Percentiles rank a stretch among this genome's conserved stretches.
phyloP scores from a whole-genome alignment of 2,888 invertebrate genomes.

The Chymomyza procnemis region DNA sequence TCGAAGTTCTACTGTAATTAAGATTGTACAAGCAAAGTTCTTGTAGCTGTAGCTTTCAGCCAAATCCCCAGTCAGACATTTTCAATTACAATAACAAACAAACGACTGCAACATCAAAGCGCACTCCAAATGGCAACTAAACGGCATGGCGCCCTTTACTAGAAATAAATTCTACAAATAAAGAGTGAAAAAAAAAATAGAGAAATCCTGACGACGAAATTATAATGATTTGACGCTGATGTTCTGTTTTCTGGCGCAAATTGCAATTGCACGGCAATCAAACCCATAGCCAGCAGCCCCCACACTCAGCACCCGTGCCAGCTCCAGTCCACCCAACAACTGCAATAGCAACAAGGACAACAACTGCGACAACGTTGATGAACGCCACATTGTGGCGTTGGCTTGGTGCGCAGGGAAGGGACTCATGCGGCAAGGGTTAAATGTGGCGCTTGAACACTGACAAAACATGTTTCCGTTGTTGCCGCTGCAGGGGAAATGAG shows the following conservation, averaged over 20 bases:
- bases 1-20: neutral
- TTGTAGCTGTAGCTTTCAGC: conserved; percentile 1
- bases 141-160: conserved; percentile 4
- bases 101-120: conserved; percentile 9
- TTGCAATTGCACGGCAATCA: conserved; percentile 72
- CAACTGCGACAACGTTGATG: conserved; percentile 33
- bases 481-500: conserved; percentile 61
- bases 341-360: conserved; percentile 12
- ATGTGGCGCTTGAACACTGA: conserved; percentile 62
- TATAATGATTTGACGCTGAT: conserved; percentile 73
- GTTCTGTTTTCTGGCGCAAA: conserved; percentile 68
- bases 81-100: conserved; percentile 26
- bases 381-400: conserved; percentile 4
- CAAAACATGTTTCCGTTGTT: conserved; percentile 68
- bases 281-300: conserved; percentile 54
- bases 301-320: neutral
- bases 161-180: neutral
- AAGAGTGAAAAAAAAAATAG: conserved; percentile 14
- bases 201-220: conserved; percentile 61
- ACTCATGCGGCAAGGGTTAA: conserved; percentile 55
- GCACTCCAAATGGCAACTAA: conserved; percentile 2
- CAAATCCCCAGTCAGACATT: conserved; percentile 18
- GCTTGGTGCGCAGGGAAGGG: conserved; percentile 7
- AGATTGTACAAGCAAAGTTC: neutral
- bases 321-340: neutral